Conservation (phyloP, 1,140 invertebrate species). For the Paraescarpia echinospica region DNA sequence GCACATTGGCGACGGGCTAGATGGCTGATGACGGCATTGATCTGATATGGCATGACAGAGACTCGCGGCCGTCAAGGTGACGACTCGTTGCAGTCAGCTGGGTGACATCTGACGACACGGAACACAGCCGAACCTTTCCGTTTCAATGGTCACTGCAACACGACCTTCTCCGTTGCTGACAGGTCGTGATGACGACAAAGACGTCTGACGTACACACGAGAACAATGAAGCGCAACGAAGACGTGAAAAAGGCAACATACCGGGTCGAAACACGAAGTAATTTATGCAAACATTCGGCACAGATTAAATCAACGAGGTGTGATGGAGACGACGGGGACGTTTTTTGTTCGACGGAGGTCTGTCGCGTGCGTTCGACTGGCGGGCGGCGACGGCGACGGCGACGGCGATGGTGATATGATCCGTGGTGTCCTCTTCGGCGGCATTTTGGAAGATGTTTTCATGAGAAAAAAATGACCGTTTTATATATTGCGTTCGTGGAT, state of each 20-base stretch:
- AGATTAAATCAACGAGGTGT: constrained; percentile 1
- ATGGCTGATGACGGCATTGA: background rate
- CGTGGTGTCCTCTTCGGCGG: background rate
- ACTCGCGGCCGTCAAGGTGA: background rate
- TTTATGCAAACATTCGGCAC: constrained; percentile 12
- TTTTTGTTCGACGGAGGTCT: background rate
- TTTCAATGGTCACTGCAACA: background rate
- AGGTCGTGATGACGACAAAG: background rate
- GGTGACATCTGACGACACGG: background rate
- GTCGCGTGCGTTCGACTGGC: background rate
- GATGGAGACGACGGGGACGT: background rate
- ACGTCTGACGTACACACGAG: background rate
- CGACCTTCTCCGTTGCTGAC: background rate
- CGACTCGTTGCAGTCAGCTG: background rate
- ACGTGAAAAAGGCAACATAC: background rate
- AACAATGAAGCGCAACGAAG: background rate
- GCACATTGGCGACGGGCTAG: background rate
- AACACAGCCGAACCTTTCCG: background rate
- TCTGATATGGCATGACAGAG: background rate
- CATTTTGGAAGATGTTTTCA: background rate
- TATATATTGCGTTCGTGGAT: background rate
- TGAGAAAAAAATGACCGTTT: background rate
- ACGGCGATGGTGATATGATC: background rate
- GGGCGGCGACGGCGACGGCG: background rate
- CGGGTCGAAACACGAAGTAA: background rate